Evolutionary conservation across 2,113 vertebrate genomes (phyloP), one percentile per base, ranked within the genome.

Genomic region (Strix uralensis): DNA sequence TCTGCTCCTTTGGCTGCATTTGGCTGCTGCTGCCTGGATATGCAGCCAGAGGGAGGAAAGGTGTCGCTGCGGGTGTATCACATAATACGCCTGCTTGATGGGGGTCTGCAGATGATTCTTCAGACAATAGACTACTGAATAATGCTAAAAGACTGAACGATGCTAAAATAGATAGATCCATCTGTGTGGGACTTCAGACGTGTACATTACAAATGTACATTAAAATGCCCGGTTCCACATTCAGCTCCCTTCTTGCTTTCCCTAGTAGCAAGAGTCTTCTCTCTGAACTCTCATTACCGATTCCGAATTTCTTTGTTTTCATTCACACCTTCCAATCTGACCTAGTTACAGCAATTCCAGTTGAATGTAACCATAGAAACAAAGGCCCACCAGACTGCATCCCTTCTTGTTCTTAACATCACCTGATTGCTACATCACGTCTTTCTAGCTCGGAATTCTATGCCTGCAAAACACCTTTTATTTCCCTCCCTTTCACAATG

Each of bases 361-460:
- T 27, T n/a, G 79, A 69, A 72, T 4, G 94, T 96, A 94, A 91
- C 95, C 95, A 96, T 97, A 89, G 95, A 94, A 97, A 97, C 94
- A 26, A 78, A 83, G 86, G 83, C 29, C 77, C 94, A 34, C 77
- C 89, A 94, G 89, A 30, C 89, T 19, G 72, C 67, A 85, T 63
- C 96, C 84, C 90, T 55, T 42, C 46, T 3, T 3, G 5, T 40
- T 65, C 87, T 26, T 63, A 92, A 57, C 78, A 71, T 63, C 91
- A 91, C 92, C 91, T 49, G 40, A 81, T 70, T 8, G 51, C 94
- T 74, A 8, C 83, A 44, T n/a, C 79, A 16, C 11, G 0, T 57
- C 74, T 54, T 23, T 11, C 81, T 9, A 26, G 47, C 58, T 72
- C 15, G 71, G 67, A 54, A 88, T 88, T 80, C 78, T 75, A 5